Base-by-base conservation (phyloP, 2,113 vertebrate genomes). In the Rallus limicola region DNA sequence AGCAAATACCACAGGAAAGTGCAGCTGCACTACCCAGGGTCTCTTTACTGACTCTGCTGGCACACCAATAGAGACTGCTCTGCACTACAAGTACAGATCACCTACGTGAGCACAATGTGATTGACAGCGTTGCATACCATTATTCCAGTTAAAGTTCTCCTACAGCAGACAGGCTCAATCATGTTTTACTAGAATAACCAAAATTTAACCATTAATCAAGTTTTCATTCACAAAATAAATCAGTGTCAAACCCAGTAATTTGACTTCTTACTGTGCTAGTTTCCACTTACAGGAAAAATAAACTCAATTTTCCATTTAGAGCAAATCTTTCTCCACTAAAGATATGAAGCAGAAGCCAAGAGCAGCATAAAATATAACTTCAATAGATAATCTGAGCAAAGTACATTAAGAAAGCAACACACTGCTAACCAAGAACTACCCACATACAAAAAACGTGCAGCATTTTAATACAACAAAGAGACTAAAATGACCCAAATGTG, bases 61-160 rank as follows among this genome's bases (percentile, higher is more conserved):
- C 58, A 75, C 26, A 23, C 58, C 46, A 26, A 26, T 4, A 67
- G 24, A 56, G 42, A 31, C 23, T 34, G 65, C 25, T 50, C 55
- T 42, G 36, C 20, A 3, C 1, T 18, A 53, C 0, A 0, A 33
- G 31, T 24, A 26, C 17, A 48, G 18, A 19, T 10, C 68, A 55
- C 31, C n/a, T n/a, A 3, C 2, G 4, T 0, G 13, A 64, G 62
- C 36, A 60, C 34, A 23, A 36, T 1, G 19, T 5, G 8, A 28
- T 3, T 56, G 33, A 33, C 56, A 75, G 40, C 1, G 1, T 11
- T 14, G 55, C 5, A 9, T 11, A 34, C 42, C 48, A 29, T 26
- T 64, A 69, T 16, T 69, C 33, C 74, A 78, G 13, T n/a, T 25
- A 9, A 42, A 69, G 11, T 31, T 55, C 36, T 83, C 50, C 52